These are phyloP conservation scores for Dynastes hyllus DNA, from an alignment of 2,888 invertebrate genomes.

Conservation along the genomic window DNA sequence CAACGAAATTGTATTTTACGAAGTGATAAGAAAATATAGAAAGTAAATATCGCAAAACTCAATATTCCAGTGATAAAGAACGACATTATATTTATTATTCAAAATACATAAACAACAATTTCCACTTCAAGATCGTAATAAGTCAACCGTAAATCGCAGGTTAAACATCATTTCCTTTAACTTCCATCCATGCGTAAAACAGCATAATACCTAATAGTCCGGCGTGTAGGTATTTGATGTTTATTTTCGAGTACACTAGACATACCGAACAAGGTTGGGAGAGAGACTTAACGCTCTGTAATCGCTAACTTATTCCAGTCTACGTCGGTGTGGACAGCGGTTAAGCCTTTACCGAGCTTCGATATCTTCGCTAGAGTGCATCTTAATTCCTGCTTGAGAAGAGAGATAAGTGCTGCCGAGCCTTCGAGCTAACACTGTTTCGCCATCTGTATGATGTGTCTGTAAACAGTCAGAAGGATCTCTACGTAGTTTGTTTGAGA, in stretches of 20 bases:
- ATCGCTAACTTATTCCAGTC: slow-evolving; percentile 16
- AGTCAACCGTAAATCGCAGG: background rate
- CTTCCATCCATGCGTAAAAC: background rate
- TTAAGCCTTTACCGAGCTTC: slow-evolving; percentile 23
- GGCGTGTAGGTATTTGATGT: background rate
- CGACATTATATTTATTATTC: no score
- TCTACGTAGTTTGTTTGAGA: slow-evolving; percentile 5
- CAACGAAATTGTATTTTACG: no score
- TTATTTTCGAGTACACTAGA: background rate
- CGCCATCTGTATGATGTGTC: slow-evolving; percentile 23
- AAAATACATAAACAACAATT: background rate
- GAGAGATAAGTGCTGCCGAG: slow-evolving; percentile 22
- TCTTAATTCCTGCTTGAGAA: slow-evolving; percentile 16
- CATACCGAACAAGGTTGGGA: background rate
- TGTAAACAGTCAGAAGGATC: slow-evolving; percentile 1
- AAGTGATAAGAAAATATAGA: no score
- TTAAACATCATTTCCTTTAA: background rate
- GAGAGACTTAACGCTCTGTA: slow-evolving; percentile 1
- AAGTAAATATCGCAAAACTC: no score
- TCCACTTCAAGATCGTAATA: background rate
- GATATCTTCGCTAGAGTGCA: slow-evolving; percentile 20
- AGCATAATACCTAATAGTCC: background rate
- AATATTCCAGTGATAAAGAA: no score
- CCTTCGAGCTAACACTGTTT: slow-evolving; percentile 24
- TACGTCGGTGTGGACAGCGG: slow-evolving; percentile 28